phyloP scores from a whole-genome alignment of 2,113 vertebrate species.

The Menura novaehollandiae region DNA sequence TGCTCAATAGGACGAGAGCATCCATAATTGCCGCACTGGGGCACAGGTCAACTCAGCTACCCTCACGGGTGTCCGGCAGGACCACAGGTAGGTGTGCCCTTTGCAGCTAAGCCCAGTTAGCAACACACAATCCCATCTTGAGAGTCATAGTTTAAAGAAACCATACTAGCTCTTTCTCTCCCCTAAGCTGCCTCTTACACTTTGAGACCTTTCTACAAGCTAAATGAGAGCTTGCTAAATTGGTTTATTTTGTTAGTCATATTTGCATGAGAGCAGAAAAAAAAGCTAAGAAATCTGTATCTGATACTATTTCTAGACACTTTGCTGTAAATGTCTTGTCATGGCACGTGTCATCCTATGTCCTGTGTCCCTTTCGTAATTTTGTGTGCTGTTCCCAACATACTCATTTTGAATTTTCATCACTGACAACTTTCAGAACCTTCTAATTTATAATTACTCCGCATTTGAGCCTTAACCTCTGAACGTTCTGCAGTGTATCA shows the following conservation, averaged over 20 bases:
- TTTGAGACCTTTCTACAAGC: not conserved
- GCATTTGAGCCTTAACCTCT: not conserved
- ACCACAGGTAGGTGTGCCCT: fast-evolving
- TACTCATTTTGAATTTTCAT: not conserved
- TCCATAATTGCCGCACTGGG: not conserved
- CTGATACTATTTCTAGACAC: not conserved
- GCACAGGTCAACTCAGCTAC: fast-evolving
- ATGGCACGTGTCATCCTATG: fast-evolving
- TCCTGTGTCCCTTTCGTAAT: not conserved
- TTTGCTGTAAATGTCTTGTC: not conserved
- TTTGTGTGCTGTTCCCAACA: not conserved
- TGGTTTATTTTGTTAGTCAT: not conserved
- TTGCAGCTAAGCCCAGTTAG: not conserved
- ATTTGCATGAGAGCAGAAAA: not conserved
- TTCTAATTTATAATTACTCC: not conserved
- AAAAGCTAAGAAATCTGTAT: not conserved
- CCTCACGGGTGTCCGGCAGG: not conserved
- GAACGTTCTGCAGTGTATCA: not conserved
- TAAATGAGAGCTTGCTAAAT: not conserved
- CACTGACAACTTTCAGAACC: not conserved
- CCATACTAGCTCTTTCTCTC: not conserved
- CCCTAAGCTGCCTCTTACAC: not conserved
- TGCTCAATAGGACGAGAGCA: fast-evolving
- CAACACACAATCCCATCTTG: too few relatives aligned
- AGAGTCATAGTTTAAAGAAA: not conserved